Evolutionary conservation across 2,888 invertebrate species (phyloP), one percentile per base, ranked within the genome.

Genomic region (Noctua pronuba): DNA sequence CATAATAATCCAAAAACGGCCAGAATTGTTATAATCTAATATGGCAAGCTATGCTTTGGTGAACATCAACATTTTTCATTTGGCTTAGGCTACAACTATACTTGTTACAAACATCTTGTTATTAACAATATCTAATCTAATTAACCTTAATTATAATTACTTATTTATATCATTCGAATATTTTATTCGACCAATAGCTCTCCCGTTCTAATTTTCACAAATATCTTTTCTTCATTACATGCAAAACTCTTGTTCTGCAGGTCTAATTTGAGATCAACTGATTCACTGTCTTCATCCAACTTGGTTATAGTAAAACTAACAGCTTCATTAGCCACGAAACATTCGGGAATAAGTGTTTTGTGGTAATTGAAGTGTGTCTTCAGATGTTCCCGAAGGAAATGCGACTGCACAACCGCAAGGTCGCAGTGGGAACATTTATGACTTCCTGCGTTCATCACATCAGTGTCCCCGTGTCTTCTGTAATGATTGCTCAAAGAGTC

Each of bases 341-440:
- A 97, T 90, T 98, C 97, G 1, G 97, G 96, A 78, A 94, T 95
- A 55, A 97, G 91, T 78, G 94, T 95, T 91, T 97, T 97, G 89
- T 97, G 97, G 77, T 96, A 96, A 88, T 94, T 94, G 91, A 99
- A 98, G 93, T 99, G 99, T 73, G 98, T 96, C 91, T 98, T 98
- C 62, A 98, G 97, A 94, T 99, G 99, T 89, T 98, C 98, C 64
- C 98, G 97, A 55, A 99, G 95, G 86, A 98, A 97, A 90, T 98
- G 97, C 77, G 97, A 97, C 89, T 98, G 98, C 7, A 97, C 97
- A 44, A 98, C 98, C 41, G 98, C 98, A 92, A 98, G 98, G 94
- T 98, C 98, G 93, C 99, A 99, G 92, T 98, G 98, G 38, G 98
- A 97, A 94, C 99, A 99, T 84, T 97, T 97, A 89, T 97, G 97